Conservation (phyloP, 2,888 invertebrate species). For the Oligia fasciuncula region DNA sequence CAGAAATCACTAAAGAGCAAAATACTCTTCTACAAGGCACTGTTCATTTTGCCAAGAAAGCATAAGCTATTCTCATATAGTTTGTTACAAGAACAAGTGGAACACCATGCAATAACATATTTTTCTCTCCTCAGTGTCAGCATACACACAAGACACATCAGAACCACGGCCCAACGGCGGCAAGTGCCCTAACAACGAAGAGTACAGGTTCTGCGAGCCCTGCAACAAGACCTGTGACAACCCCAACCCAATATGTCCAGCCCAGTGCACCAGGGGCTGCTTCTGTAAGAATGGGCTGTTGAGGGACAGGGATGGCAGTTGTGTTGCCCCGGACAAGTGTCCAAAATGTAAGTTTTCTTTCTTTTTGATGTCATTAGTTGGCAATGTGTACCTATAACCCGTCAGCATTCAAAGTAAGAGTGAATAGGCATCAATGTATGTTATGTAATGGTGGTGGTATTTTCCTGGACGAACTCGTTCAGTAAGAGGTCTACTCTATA, state of each 20-base stretch:
- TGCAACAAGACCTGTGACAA: conserved; percentile 78
- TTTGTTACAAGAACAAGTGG: background rate
- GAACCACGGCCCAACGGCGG: conserved; percentile 74
- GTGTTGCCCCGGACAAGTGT: conserved; percentile 73
- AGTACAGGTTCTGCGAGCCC: conserved; percentile 80
- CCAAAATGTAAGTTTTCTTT: conserved; percentile 60
- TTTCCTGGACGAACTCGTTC: too few species aligned
- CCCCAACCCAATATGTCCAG: conserved; percentile 81
- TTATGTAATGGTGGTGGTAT: background rate
- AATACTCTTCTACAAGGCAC: background rate
- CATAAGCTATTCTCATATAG: background rate
- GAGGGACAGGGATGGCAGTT: conserved; percentile 73
- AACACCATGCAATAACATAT: background rate
- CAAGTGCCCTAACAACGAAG: conserved; percentile 76
- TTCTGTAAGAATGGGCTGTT: conserved; percentile 78
- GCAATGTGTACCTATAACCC: background rate
- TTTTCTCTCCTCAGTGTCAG: conserved; percentile 51
- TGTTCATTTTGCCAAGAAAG: background rate
- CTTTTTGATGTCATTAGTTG: too few species aligned
- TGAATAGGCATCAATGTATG: background rate
- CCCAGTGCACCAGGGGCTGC: conserved; percentile 80
- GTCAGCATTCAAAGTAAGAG: background rate
- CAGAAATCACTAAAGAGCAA: background rate
- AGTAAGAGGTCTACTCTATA: background rate
- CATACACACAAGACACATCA: conserved; percentile 72